Conservation (phyloP, 2,888 invertebrate species). For the Pollenia griseotomentosa region DNA sequence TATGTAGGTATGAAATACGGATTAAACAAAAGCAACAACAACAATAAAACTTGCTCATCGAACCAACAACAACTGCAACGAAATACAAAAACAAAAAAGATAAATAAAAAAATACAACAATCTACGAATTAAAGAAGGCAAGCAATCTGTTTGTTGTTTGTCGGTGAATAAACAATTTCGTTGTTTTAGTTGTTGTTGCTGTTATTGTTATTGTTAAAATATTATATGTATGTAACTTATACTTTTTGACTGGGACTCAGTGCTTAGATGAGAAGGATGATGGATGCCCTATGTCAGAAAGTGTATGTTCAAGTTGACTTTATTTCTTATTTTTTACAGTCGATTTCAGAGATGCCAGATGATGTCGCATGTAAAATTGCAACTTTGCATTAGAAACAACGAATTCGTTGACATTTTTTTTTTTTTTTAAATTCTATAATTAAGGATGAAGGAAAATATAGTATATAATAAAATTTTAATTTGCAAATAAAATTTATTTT, state of each 20-base stretch:
- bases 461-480: no score
- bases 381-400: no score
- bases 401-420: no score
- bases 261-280: conserved; percentile 28
- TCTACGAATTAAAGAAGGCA: conserved; percentile 41
- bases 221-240: conserved; percentile 6
- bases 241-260: neutral
- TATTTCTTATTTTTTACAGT: neutral
- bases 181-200: conserved; percentile 31
- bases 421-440: no score
- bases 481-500: no score
- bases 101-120: conserved; percentile 18
- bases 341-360: neutral
- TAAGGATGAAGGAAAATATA: no score
- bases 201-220: conserved; percentile 35
- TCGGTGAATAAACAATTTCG: conserved; percentile 38
- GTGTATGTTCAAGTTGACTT: neutral
- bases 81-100: conserved; percentile 13
- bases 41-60: conserved; percentile 39
- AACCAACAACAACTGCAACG: conserved; percentile 23
- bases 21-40: conserved; percentile 36
- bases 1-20: neutral
- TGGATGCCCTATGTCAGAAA: neutral
- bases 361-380: neutral
- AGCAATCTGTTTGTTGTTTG: conserved; percentile 51